Percentiles rank a stretch among this genome's conserved stretches.
Conservation (phyloP, 2,113 vertebrate genomes). For the Vicugna pacos region DNA sequence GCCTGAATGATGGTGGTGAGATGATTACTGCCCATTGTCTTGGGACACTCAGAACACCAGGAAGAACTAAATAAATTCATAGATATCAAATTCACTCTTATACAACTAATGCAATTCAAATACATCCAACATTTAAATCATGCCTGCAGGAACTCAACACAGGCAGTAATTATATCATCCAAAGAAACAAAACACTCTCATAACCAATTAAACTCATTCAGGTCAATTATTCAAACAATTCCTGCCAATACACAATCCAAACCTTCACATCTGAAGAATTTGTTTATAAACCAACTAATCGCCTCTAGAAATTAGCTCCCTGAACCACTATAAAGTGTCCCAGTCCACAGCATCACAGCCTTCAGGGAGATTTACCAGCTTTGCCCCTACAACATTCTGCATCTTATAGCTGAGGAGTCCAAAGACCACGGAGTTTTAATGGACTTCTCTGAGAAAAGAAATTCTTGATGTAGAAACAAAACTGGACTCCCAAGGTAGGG, state of each 20-base stretch:
- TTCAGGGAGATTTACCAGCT: not conserved
- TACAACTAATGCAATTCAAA: not conserved
- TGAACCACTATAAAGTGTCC: not conserved
- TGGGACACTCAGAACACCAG: not conserved
- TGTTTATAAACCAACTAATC: conserved; percentile 35
- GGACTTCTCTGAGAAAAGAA: not conserved
- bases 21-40: not conserved
- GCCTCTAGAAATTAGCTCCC: conserved; percentile 5
- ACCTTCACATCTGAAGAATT: conserved; percentile 51
- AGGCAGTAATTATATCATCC: conserved; percentile 62
- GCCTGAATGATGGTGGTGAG: not conserved
- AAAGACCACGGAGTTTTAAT: not conserved
- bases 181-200: conserved; percentile 67
- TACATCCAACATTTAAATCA: conserved; percentile 37
- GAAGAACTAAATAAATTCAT: not conserved
- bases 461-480: not conserved
- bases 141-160: conserved; percentile 56
- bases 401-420: not conserved
- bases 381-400: not conserved
- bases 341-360: not conserved
- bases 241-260: conserved; percentile 53
- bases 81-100: not conserved
- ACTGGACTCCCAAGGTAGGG: not conserved
- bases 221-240: conserved; percentile 69
- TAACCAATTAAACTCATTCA: conserved; percentile 63